These are phyloP conservation scores for Atta colombica DNA, from an alignment of 1,140 invertebrate species.

Conservation along the genomic window DNA sequence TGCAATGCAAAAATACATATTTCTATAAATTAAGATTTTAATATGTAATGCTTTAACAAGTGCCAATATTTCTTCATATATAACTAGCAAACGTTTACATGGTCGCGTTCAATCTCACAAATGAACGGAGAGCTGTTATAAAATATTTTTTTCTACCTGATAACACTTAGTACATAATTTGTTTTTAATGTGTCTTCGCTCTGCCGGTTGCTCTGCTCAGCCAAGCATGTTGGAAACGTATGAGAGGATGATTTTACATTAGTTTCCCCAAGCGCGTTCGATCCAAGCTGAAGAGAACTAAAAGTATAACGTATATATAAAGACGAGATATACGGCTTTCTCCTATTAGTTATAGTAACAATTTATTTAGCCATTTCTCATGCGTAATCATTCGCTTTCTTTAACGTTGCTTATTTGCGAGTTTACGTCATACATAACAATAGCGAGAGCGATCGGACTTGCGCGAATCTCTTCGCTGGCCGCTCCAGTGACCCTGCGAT, in stretches of 20 bases:
- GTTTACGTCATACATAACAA: constrained; percentile 57
- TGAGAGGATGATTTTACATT: constrained; percentile 51
- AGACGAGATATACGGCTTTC: constrained; percentile 25
- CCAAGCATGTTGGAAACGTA: constrained; percentile 50
- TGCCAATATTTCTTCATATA: constrained; percentile 63
- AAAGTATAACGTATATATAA: constrained; percentile 22
- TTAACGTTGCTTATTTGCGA: constrained; percentile 62
- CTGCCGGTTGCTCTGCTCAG: constrained; percentile 6
- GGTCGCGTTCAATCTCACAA: constrained; percentile 35
- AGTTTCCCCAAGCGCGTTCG: constrained; percentile 13
- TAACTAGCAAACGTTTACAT: constrained; percentile 23
- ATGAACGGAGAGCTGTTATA: constrained; percentile 29
- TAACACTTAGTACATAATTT: constrained; percentile 39
- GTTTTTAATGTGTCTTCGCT: constrained; percentile 29
- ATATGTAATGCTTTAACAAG: constrained; percentile 51
- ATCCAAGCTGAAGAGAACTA: constrained; percentile 31
- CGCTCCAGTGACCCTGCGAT: constrained; percentile 65
- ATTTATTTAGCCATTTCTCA: constrained; percentile 51
- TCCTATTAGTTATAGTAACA: constrained; percentile 42
- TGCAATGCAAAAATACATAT: constrained; percentile 1
- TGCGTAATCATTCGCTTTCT: constrained; percentile 51
- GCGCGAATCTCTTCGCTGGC: constrained; percentile 43
- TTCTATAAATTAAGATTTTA: neutral
- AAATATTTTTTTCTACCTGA: constrained; percentile 18
- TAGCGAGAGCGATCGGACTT: constrained; percentile 27